phyloP scores from a whole-genome alignment of 2,113 vertebrate species.

The Thermophis baileyi region DNA sequence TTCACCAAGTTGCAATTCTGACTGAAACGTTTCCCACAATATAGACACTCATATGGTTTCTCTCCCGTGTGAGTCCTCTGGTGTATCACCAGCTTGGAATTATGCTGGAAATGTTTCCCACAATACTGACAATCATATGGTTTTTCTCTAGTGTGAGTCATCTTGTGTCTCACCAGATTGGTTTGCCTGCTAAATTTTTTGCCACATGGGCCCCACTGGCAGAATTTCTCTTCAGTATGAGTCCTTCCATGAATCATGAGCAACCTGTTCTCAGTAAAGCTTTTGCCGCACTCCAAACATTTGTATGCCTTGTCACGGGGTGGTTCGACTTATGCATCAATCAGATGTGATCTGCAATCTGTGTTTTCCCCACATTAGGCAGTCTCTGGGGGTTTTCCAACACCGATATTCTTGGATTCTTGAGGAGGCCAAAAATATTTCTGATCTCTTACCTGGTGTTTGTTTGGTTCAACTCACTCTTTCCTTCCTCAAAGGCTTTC shows the following conservation, averaged over 20 bases:
- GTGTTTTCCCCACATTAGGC: not conserved
- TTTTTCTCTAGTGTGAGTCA: not conserved
- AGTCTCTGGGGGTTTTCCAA: not conserved
- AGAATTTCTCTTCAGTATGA: not conserved
- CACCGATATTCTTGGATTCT: not conserved
- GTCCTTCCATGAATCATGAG: not conserved
- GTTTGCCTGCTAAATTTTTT: not conserved
- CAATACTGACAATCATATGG: not conserved
- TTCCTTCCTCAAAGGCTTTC: not conserved
- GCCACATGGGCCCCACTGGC: not conserved
- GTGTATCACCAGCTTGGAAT: not conserved
- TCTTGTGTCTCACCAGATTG: not conserved
- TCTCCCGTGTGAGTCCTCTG: not conserved
- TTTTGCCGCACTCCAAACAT: constrained; percentile 22
- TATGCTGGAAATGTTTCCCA: not conserved
- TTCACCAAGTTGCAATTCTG: not conserved
- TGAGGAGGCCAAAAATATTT: not conserved
- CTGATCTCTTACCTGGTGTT: not conserved
- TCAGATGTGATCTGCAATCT: not conserved
- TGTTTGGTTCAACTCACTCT: not conserved
- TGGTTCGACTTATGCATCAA: not conserved
- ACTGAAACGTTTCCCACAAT: not conserved
- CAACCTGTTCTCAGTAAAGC: not conserved
- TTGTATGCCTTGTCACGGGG: constrained; percentile 52
- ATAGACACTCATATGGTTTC: not conserved